A percentile compares a stretch with the other conserved stretches of the same genome.
These are phyloP conservation scores for Sesia bembeciformis DNA, from an alignment of 2,888 invertebrate genomes.

Conservation along the genomic window DNA sequence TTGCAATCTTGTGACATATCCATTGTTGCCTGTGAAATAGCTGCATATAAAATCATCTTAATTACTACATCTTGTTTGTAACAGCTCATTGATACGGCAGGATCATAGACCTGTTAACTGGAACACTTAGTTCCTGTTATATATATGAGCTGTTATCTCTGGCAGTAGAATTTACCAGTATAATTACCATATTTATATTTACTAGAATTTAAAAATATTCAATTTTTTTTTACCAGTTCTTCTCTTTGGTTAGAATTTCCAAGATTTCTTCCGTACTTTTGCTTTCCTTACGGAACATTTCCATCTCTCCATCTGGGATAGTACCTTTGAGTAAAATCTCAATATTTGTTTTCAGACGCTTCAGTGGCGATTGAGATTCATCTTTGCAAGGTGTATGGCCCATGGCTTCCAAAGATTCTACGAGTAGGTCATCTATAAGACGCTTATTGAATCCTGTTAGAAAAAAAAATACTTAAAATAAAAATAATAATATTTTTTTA, in stretches of 20 bases:
- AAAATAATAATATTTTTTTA: too few relatives aligned
- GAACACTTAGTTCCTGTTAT: too few relatives aligned
- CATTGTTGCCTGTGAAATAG: too few relatives aligned
- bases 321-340: slow-evolving; percentile 86
- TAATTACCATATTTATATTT: too few relatives aligned
- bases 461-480: background rate
- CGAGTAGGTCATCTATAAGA: slow-evolving; percentile 86
- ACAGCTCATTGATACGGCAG: too few relatives aligned
- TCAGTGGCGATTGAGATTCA: slow-evolving; percentile 70
- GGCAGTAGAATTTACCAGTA: too few relatives aligned
- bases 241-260: slow-evolving; percentile 78
- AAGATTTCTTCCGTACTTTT: slow-evolving; percentile 86
- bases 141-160: too few relatives aligned
- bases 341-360: slow-evolving; percentile 82
- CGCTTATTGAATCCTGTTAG: slow-evolving; percentile 74
- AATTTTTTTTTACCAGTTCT: slow-evolving; percentile 11
- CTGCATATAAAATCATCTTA: too few relatives aligned
- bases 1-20: too few relatives aligned
- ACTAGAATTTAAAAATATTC: too few relatives aligned
- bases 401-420: slow-evolving; percentile 84
- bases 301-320: slow-evolving; percentile 85
- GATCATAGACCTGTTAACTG: too few relatives aligned
- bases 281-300: slow-evolving; percentile 81
- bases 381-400: slow-evolving; percentile 79
- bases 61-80: too few relatives aligned